Base-by-base conservation (phyloP, 2,113 vertebrate genomes). In the Chaenocephalus aceratus region DNA sequence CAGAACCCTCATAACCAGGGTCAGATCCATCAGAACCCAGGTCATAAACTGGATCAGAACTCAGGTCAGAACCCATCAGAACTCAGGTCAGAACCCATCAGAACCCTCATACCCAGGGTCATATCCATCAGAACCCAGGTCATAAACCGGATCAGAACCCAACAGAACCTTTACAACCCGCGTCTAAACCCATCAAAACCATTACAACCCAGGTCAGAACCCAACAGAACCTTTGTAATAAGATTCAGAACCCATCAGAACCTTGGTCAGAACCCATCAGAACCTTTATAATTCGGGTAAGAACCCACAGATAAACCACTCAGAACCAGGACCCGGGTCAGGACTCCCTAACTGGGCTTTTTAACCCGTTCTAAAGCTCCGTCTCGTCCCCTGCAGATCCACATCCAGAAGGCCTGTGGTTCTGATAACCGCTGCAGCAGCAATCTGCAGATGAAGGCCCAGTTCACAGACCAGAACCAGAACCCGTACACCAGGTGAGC, bases 361-460 rank as follows among this genome's bases (percentile, higher is more conserved):
- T 10, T 45, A 10, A 15, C 9, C 1, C 36, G 10, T 41, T 41
- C 6, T 41, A 41, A 41, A 41, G 7, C 7, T 65, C 12, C 62
- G 16, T 52, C 5, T 79, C 14, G 56, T 54, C 16, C 0, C 51
- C 46, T 16, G 15, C 92, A 99, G 98, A 88, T 99, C 16, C 95
- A 98, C 77, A 96, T 99, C 89, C 95, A 96, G 94, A 98, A 98
- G 86, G 94, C 96, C 1, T 99, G 98, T 1, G 97, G 98, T 57
- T 67, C 75, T 0, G 98, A 99, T 85, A 96, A 97, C 83, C 92
- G 88, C 56, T 99, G 98, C 72, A 94, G 96, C 18, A 98, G 98
- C 86, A 99, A 99, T 92, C 93, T 99, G 36, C 95, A 97, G 84
- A 94, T 99, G 85, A 86, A 44, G 0, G 96, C 96, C 0, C 64